Percentiles rank a stretch among this genome's conserved stretches.
phyloP scores from a whole-genome alignment of 2,113 vertebrate species.

The Toxotes chatareus region DNA sequence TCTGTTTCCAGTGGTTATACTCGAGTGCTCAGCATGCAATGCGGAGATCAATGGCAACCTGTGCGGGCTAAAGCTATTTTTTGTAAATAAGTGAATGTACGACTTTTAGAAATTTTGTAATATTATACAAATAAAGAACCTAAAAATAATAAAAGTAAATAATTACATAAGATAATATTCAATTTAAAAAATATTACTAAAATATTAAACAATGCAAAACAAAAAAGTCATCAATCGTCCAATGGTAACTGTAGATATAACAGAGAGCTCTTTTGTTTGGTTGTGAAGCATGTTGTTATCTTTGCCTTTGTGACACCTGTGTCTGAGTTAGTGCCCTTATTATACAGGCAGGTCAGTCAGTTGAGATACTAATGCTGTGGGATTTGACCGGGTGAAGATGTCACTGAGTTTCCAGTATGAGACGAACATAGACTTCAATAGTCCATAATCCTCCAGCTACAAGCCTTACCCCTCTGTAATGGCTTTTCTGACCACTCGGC shows the following conservation, averaged over 20 bases:
- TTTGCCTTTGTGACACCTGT: slow-evolving; percentile 18
- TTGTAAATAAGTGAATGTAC: background rate
- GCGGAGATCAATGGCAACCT: slow-evolving; percentile 3
- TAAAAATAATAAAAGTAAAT: background rate
- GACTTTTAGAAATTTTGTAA: background rate
- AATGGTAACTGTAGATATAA: background rate
- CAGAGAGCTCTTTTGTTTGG: background rate
- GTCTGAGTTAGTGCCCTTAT: slow-evolving; percentile 49
- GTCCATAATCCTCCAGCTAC: slow-evolving; percentile 78
- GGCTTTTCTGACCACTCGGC: slow-evolving; percentile 78
- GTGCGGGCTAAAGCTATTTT: background rate
- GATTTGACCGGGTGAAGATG: slow-evolving; percentile 83
- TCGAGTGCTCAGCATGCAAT: background rate
- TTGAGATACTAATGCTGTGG: slow-evolving; percentile 70
- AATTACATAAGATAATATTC: background rate
- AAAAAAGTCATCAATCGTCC: background rate
- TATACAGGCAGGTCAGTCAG: slow-evolving; percentile 65
- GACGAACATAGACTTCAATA: slow-evolving; percentile 76
- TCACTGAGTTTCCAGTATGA: slow-evolving; percentile 79
- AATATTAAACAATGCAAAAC: background rate
- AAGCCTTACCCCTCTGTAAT: slow-evolving; percentile 80
- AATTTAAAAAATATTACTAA: background rate
- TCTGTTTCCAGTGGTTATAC: slow-evolving; percentile 15
- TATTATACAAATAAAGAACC: background rate
- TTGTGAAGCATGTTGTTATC: slow-evolving; percentile 27